Percentiles rank a stretch among this genome's conserved stretches.
Conservation (phyloP, 2,888 invertebrate genomes). For the Coleophora deauratella region DNA sequence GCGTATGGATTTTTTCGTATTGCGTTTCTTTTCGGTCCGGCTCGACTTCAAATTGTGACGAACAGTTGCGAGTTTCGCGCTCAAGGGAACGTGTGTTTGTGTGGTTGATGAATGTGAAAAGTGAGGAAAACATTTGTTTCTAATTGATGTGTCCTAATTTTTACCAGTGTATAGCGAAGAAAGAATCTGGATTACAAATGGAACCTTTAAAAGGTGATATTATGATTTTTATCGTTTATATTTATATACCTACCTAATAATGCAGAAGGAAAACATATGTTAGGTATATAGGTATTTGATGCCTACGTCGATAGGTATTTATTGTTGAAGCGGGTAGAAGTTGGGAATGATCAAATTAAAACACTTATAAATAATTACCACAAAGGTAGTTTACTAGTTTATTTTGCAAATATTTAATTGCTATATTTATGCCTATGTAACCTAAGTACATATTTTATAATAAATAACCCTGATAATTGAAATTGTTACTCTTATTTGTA, state of each 20-base stretch:
- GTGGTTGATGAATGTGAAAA: not conserved
- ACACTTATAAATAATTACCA: no score
- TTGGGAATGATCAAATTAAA: not conserved
- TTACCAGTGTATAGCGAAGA: not conserved
- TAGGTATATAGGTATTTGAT: slow-evolving; percentile 40
- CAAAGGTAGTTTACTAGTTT: no score
- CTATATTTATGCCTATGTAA: no score
- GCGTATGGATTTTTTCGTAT: no score
- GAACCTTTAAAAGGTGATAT: slow-evolving; percentile 53
- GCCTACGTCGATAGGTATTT: slow-evolving; percentile 23
- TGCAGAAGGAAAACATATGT: slow-evolving; percentile 35
- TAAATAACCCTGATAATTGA: no score
- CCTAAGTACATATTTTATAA: no score
- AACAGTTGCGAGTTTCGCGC: slow-evolving; percentile 10
- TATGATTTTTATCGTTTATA: slow-evolving; percentile 1
- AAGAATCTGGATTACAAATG: slow-evolving; percentile 43
- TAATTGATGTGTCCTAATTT: not conserved
- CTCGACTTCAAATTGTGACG: no score
- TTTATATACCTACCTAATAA: no score
- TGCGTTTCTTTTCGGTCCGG: no score
- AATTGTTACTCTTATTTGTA: no score
- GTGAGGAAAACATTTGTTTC: slow-evolving; percentile 4
- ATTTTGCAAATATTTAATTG: no score
- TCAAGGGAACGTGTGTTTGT: slow-evolving; percentile 8
- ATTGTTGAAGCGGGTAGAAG: slow-evolving; percentile 7